Evolutionary conservation across 1,140 invertebrate genomes (phyloP).

Genomic region (Saccostrea cuccullata): DNA sequence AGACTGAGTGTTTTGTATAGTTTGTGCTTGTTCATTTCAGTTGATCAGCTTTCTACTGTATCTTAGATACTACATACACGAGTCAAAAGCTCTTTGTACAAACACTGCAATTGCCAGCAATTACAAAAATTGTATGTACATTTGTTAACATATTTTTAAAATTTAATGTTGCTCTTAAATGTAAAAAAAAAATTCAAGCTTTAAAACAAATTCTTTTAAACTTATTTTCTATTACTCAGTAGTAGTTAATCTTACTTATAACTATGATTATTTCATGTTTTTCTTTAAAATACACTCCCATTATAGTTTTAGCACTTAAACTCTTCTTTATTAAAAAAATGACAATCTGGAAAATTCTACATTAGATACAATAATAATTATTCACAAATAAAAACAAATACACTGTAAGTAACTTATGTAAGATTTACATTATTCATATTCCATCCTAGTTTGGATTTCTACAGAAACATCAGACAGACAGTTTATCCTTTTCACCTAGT

Average conservation of each 20-base stretch:
- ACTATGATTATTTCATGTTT: background rate
- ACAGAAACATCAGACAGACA: no score
- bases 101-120: slow-evolving; percentile 31
- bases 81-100: background rate
- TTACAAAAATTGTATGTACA: slow-evolving; percentile 24
- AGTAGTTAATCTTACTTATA: background rate
- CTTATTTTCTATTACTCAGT: background rate
- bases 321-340: no score
- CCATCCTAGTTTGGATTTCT: no score
- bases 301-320: background rate
- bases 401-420: no score
- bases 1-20: background rate
- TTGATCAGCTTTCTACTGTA: background rate
- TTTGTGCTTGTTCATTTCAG: slow-evolving; percentile 17
- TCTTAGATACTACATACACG: slow-evolving; percentile 25
- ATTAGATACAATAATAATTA: no score
- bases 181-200: background rate
- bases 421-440: no score
- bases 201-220: background rate
- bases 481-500: no score
- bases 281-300: background rate
- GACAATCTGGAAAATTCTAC: no score
- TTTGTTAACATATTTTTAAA: background rate
- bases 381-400: no score
- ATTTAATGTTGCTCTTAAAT: background rate